phyloP scores from a whole-genome alignment of 2,888 invertebrate genomes.

The Agrotis segetum region DNA sequence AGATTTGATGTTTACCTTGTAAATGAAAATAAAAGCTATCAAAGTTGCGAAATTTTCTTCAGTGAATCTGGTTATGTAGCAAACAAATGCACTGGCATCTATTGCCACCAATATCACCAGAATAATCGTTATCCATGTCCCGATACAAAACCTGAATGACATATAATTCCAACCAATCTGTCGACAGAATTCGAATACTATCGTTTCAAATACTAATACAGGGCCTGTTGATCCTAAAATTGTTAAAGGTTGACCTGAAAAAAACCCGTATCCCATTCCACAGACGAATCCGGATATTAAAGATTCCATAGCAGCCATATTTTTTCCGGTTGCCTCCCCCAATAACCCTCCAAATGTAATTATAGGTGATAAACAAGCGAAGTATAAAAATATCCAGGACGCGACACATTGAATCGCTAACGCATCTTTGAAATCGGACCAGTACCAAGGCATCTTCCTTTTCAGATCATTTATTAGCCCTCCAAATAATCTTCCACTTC shows the following conservation, averaged over 20 bases:
- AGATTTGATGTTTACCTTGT: constrained; percentile 92
- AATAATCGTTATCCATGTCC: constrained; percentile 97
- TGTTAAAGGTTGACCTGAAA: constrained; percentile 98
- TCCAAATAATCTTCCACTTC: constrained; percentile 97
- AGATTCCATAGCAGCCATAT: constrained; percentile 98
- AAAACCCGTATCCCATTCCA: constrained; percentile 98
- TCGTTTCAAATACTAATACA: constrained; percentile 99
- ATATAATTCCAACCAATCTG: constrained; percentile 97
- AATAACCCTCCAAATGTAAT: constrained; percentile 99
- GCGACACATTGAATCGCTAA: constrained; percentile 98
- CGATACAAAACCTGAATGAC: constrained; percentile 98
- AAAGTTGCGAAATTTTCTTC: constrained; percentile 99
- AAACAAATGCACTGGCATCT: constrained; percentile 98
- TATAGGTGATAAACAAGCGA: constrained; percentile 99
- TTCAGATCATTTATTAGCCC: constrained; percentile 98
- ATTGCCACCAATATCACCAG: constrained; percentile 97
- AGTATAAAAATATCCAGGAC: constrained; percentile 99
- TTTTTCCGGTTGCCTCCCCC: constrained; percentile 98
- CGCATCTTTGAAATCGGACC: constrained; percentile 98
- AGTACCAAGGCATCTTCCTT: constrained; percentile 97
- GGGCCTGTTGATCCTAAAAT: constrained; percentile 99
- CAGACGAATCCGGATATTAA: constrained; percentile 97
- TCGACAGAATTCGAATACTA: constrained; percentile 97
- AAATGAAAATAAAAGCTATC: constrained; percentile 99
- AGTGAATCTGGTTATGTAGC: constrained; percentile 99